A percentile compares a stretch with the other conserved stretches of the same genome.
phyloP scores from a whole-genome alignment of 2,113 vertebrate species.

The Panthera leo region DNA sequence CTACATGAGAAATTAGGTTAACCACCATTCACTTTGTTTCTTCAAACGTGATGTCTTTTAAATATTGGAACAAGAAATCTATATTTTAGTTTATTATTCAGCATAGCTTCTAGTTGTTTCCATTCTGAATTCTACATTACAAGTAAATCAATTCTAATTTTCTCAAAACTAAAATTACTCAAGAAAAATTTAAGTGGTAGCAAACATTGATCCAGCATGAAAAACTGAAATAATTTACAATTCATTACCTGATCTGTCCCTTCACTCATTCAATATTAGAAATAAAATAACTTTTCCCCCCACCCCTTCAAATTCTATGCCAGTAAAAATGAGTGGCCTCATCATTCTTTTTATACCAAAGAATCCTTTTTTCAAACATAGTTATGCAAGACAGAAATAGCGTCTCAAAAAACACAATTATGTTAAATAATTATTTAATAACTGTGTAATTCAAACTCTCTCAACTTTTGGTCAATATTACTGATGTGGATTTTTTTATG shows the following conservation, averaged over 20 bases:
- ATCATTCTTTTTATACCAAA: slow-evolving; percentile 20
- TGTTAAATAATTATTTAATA: slow-evolving; percentile 48
- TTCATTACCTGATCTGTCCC: slow-evolving; percentile 43
- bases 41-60: slow-evolving; percentile 44
- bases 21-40: neutral
- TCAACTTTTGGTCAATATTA: slow-evolving; percentile 26
- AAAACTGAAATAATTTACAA: slow-evolving; percentile 69
- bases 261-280: slow-evolving; percentile 2
- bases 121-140: slow-evolving; percentile 59
- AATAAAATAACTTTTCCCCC: slow-evolving; percentile 42
- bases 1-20: slow-evolving; percentile 45
- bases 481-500: slow-evolving; percentile 40
- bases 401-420: neutral
- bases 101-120: slow-evolving; percentile 42
- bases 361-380: neutral
- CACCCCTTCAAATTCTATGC: neutral
- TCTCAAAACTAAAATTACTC: slow-evolving; percentile 70
- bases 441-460: neutral
- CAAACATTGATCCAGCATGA: slow-evolving; percentile 62
- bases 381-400: neutral
- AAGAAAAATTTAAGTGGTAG: slow-evolving; percentile 55
- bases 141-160: slow-evolving; percentile 75
- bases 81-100: slow-evolving; percentile 68
- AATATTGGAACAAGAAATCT: slow-evolving; percentile 57
- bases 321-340: neutral